Evolutionary conservation across 2,113 vertebrate genomes (phyloP), one percentile per base, ranked within the genome.

Genomic region (Oceanites oceanicus): DNA sequence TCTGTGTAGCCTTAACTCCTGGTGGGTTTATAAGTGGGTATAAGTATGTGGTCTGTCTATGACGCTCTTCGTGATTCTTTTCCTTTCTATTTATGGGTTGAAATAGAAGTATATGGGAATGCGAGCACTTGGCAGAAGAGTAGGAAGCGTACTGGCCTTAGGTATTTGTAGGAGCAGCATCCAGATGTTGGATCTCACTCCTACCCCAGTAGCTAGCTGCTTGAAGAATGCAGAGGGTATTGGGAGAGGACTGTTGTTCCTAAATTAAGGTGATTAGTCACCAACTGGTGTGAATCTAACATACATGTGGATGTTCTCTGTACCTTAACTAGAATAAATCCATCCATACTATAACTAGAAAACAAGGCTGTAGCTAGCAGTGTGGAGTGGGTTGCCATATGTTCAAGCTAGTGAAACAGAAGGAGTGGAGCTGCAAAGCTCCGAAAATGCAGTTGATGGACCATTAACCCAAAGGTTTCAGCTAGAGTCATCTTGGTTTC

Each of bases 231-330:
- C 20, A 14, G 50, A 70, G 26, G 56, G 47, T 84, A 1, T 40
- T 81, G 61, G 26, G 53, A 96, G 34, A 88, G 25, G 36, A 30
- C 36, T 71, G 10, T 71, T 94, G 12, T 68, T 84, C 58, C 88
- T 90, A 90, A 93, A 77, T 86, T 73, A 29, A 90, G 58, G 67
- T 50, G 49, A 65, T 90, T 92, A 93, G 63, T 96, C 84, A 86
- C 55, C 50, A 82, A 1, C 12, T 65, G 22, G 25, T 95, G 30
- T 63, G 63, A 95, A 83, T 88, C 76, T n/a, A 63, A 3, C 42
- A 53, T 85, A 32, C 9, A 11, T 30, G 45, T 68, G 30, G 34
- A 74, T 67, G 42, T 74, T 94, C 50, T 68, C 62, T 92, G 34
- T 59, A 71, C 76, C n/a, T 91, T 81, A 82, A 74, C 75, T 84